Evolutionary conservation across 37 sponge, comb jelly and placozoan genomes (phyloP), one percentile per base, ranked within the genome.

Genomic region (Spongilla lacustris): DNA sequence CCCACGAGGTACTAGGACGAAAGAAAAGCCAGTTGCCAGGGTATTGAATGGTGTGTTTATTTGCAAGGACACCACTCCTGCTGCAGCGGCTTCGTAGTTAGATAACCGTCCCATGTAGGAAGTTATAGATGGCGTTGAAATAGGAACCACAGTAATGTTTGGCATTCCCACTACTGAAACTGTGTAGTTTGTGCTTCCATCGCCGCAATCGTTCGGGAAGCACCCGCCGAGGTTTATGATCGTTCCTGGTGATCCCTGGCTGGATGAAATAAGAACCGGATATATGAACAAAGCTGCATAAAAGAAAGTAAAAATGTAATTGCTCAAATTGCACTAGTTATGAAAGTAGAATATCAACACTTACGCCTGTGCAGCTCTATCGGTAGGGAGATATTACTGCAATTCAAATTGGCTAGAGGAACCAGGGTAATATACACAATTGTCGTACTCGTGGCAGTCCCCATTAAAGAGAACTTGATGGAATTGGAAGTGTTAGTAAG

Each of bases 131-230:
- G 34, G 50, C 69, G 24, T 17, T 12, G 48, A 25, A n/a, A 48
- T 13, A 9, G 76, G 29, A 1, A 84, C 29, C 11, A 22, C 24
- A 26, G 85, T 70, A 17, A 81, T 75, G n/a, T n/a, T n/a, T n/a
- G 14, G 24, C 13, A 85, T 33, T 28, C 85, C 84, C 0, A 82
- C 92, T 8, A 94, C 58, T 0, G 33, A 32, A 0, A 94, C 49
- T 0, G 68, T 49, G 67, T 80, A 85, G 34, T 29, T 50, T 23
- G 81, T 88, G 72, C 89, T 94, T 77, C 83, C 88, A 49, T 91
- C 92, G 0, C 92, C 95, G 74, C 88, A 88, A 8, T 22, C 23
- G 2, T 71, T 67, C 30, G 95, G 91, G 32, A 89, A 76, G 68
- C 88, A 91, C 25, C 81, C 49, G 4, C 8, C 8, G 25, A 83